phyloP scores from a whole-genome alignment of 2,797 vertebrate genomes.

The Phoeniculus purpureus region DNA sequence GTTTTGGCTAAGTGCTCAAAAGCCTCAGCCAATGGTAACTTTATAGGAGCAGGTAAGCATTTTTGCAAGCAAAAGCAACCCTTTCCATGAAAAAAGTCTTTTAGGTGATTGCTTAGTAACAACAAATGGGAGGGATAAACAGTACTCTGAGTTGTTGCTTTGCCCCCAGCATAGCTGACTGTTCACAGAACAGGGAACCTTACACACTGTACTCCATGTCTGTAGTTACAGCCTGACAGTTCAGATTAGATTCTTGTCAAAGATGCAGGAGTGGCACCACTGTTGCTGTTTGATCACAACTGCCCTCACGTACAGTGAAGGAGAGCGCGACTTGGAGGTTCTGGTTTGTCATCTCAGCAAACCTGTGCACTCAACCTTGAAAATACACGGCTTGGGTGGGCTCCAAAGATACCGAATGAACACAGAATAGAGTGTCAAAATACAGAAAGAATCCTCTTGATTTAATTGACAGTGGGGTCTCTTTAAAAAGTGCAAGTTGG shows the following conservation, averaged over 20 bases:
- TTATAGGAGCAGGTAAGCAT: background rate
- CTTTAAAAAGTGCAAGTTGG: background rate
- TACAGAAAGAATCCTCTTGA: background rate
- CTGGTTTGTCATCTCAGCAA: background rate
- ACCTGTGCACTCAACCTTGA: background rate
- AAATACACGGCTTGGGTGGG: background rate
- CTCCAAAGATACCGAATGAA: background rate
- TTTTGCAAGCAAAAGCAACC: background rate
- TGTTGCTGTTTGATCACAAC: background rate
- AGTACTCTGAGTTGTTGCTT: background rate
- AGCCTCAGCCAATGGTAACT: background rate
- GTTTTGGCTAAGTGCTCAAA: background rate
- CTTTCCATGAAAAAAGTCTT: background rate
- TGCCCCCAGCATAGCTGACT: background rate
- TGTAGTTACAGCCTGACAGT: background rate
- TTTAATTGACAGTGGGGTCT: background rate
- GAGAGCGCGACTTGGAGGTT: background rate
- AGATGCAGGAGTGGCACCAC: rapidly evolving
- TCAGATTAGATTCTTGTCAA: background rate
- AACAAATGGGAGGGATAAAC: background rate
- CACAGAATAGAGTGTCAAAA: background rate
- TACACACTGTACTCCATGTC: rapidly evolving
- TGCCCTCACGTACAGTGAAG: background rate
- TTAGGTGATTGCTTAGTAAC: background rate
- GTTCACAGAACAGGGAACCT: background rate